phyloP scores from a whole-genome alignment of 2,113 vertebrate genomes.

The Pithys albifrons region DNA sequence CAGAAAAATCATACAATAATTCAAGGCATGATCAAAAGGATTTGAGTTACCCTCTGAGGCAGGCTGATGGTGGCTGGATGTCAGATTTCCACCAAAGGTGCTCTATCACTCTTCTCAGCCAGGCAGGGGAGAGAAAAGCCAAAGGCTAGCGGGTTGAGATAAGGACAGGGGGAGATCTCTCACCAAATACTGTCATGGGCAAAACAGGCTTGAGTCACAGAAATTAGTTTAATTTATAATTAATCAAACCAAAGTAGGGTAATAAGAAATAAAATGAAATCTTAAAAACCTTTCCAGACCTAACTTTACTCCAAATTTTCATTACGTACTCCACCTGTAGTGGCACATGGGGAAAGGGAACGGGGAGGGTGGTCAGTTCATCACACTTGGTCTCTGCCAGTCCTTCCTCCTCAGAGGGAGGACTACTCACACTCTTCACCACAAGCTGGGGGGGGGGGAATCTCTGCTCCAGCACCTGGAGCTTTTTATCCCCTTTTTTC shows the following conservation, averaged over 20 bases:
- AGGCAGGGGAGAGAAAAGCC: not conserved
- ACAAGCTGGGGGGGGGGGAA: not conserved
- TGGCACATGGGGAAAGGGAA: not conserved
- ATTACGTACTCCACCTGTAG: not conserved
- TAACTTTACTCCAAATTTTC: not conserved
- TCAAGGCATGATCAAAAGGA: not conserved
- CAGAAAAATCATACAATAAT: not conserved
- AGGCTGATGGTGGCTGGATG: not conserved
- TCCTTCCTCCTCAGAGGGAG: not conserved
- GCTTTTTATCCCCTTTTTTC: not conserved
- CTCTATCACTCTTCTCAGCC: not conserved
- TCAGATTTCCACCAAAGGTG: not conserved
- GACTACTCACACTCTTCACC: not conserved
- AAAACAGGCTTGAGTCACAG: not conserved
- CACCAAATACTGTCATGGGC: not conserved
- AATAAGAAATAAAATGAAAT: not conserved
- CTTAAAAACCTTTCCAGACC: accelerated
- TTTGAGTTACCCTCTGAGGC: not conserved
- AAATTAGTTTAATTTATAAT: not conserved
- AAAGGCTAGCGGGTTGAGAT: not conserved
- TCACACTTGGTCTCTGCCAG: not conserved
- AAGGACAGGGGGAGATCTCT: not conserved
- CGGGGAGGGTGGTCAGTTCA: not conserved
- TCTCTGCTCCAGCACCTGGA: not conserved
- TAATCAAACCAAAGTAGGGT: not conserved